Base-by-base conservation (phyloP, 1,140 invertebrate genomes). In the Eufriesea mexicana region DNA sequence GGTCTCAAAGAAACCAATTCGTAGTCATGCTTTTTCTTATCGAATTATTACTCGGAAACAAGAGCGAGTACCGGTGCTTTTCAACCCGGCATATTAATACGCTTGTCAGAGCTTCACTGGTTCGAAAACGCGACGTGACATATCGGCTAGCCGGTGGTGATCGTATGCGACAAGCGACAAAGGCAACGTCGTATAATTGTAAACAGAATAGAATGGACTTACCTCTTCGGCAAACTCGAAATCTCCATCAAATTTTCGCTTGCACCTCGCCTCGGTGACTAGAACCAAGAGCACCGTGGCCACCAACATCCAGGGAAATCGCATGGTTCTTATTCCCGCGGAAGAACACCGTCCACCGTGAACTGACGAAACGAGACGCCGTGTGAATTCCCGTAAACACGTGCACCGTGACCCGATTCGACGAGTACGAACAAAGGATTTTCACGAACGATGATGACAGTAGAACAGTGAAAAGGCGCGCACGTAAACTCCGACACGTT, bases 201-300 rank as follows among this genome's bases (percentile, higher is more conserved):
- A 18, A 66, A 72, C 7, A 6, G 51, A 25, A 47, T 23, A 28
- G 35, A 7, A 12, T 62, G 25, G n/a, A 86, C 95, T 93, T 91
- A 96, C 96, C 95, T 96, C 96, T 91, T 96, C 96, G 79, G 95
- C 96, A 87, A 96, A 96, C 87, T 96, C 96, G 89, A 96, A 96
- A 86, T 96, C 96, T 16, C 96, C 96, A 83, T 96, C 96, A 91
- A 96, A 96, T 91, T 96, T 96, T 87, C 95, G 93, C 91, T 96
- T 96, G 87, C 92, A 95, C 89, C 93, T 95, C 55, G 91, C 88
- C 64, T 91, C 90, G 23, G 92, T 89, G 75, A 94, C 89, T 51
- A 95, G 80, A 54, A 94, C 84, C 57, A 95, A 81, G 54, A 94
- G 88, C 88, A 94, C 87, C 79, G 94, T 75, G 73, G 94, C 87